phyloP scores from a whole-genome alignment of 2,113 vertebrate genomes.

The Indri indri region DNA sequence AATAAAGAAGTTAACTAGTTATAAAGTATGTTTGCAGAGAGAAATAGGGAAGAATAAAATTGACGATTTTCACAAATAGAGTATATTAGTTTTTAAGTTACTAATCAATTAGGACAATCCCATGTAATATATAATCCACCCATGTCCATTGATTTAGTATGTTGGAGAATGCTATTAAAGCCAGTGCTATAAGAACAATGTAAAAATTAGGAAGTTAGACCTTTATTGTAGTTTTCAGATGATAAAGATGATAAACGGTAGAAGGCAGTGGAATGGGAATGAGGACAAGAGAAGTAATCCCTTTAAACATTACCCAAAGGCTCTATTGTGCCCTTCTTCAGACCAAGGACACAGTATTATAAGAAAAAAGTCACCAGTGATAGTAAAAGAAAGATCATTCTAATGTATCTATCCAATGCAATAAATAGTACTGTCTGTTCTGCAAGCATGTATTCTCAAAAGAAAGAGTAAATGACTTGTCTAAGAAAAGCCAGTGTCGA shows the following conservation, averaged over 20 bases:
- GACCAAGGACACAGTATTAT: not conserved
- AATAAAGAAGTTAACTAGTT: not conserved
- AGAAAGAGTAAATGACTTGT: not conserved
- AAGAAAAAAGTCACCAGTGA: not conserved
- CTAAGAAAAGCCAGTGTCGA: not conserved
- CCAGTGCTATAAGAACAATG: not conserved
- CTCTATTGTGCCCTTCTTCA: not conserved
- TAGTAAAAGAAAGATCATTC: not conserved
- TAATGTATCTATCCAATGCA: not conserved
- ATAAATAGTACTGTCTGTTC: not conserved
- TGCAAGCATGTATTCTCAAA: not conserved
- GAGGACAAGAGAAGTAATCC: not conserved
- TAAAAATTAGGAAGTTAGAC: not conserved
- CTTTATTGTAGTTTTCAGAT: not conserved
- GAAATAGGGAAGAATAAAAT: not conserved
- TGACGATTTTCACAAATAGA: not conserved
- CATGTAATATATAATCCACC: not conserved
- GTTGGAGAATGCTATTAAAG: not conserved
- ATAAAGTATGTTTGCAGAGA: not conserved
- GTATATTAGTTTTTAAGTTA: not conserved
- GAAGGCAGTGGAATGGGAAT: not conserved
- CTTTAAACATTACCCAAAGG: not conserved
- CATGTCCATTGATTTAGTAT: not conserved
- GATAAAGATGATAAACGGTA: not conserved
- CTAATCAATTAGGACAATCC: not conserved